These are phyloP conservation scores for Coregonus sp. DNA, from an alignment of 2,797 vertebrate genomes.

Conservation along the genomic window DNA sequence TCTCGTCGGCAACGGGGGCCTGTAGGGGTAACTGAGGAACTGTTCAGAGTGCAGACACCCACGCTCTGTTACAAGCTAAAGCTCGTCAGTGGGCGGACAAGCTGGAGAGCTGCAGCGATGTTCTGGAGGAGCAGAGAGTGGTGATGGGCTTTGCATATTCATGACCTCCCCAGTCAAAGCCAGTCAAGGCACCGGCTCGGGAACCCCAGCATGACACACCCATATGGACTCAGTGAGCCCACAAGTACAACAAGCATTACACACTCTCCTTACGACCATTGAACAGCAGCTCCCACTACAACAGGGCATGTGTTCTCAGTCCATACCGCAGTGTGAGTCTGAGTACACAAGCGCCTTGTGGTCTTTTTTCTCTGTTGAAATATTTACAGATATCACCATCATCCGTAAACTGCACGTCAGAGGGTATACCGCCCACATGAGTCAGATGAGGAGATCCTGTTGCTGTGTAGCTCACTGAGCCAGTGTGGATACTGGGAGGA, in stretches of 20 bases:
- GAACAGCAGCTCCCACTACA: neutral
- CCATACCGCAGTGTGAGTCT: neutral
- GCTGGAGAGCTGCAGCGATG: neutral
- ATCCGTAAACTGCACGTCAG: neutral
- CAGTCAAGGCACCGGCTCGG: conserved; percentile 1
- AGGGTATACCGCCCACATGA: neutral
- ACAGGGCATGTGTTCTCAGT: neutral
- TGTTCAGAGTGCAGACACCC: conserved; percentile 5
- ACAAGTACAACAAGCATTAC: neutral
- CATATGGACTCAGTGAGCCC: conserved; percentile 4
- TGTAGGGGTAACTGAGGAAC: neutral
- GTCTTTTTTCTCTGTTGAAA: neutral
- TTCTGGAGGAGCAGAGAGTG: neutral
- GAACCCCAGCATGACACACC: conserved; percentile 4
- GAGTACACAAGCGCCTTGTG: neutral
- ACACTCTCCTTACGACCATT: neutral
- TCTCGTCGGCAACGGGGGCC: neutral
- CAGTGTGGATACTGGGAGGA: neutral
- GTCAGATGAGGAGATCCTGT: neutral
- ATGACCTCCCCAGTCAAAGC: conserved; percentile 5
- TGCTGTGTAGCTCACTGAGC: neutral
- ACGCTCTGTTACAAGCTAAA: conserved; percentile 4
- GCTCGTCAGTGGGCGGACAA: neutral
- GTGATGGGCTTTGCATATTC: conserved; percentile 8
- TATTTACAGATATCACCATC: neutral